Percentiles rank a stretch among this genome's conserved stretches.
phyloP scores from a whole-genome alignment of 2,797 vertebrate species.

The Manis javanica region DNA sequence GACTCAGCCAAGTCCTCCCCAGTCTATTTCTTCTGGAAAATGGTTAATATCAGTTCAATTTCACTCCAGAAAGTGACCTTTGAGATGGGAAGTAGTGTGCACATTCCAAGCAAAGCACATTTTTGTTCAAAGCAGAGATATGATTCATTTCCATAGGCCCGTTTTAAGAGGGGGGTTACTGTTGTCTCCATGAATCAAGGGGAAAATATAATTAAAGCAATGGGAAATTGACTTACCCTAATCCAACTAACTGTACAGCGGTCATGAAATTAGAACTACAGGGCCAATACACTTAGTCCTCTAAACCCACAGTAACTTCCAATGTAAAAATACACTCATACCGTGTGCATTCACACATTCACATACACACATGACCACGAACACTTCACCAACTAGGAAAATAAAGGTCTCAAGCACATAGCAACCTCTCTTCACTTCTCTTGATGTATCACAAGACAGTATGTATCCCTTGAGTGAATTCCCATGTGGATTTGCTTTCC shows the following conservation, averaged over 20 bases:
- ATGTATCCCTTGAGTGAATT: background rate
- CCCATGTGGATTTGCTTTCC: background rate
- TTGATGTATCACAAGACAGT: background rate
- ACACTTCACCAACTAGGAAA: background rate
- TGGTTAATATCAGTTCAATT: slow-evolving; percentile 39
- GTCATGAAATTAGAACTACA: background rate
- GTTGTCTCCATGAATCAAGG: background rate
- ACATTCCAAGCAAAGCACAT: slow-evolving; percentile 8
- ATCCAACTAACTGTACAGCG: background rate
- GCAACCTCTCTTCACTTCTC: background rate
- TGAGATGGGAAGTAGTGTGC: slow-evolving; percentile 26
- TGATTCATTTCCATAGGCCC: background rate
- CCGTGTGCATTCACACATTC: background rate
- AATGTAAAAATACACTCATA: background rate
- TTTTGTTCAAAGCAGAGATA: slow-evolving; percentile 38
- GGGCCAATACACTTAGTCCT: background rate
- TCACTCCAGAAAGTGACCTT: slow-evolving; percentile 54
- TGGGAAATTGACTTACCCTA: background rate
- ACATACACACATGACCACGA: too few species aligned
- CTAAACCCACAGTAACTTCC: background rate
- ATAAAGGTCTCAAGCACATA: background rate
- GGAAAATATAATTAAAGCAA: background rate
- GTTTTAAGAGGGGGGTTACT: background rate
- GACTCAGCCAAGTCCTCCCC: background rate
- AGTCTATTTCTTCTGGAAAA: slow-evolving; percentile 44